These are phyloP conservation scores for Gulo gulo DNA, from an alignment of 2,113 vertebrate genomes.

Conservation along the genomic window DNA sequence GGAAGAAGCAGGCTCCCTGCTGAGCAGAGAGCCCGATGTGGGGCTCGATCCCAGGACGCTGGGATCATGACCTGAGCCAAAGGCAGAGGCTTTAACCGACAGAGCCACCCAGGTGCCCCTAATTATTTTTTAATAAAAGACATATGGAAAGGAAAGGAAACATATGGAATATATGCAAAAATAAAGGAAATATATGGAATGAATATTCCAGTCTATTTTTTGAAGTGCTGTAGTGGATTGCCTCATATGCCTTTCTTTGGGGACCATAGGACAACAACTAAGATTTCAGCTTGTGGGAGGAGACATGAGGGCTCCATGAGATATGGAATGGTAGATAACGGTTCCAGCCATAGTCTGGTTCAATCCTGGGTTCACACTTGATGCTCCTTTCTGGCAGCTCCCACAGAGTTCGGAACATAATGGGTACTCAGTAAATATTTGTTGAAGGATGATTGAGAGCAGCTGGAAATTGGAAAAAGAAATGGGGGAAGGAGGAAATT, in stretches of 20 bases:
- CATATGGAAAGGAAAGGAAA: neutral
- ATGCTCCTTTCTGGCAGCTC: neutral
- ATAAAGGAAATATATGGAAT: no score
- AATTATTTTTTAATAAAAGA: neutral
- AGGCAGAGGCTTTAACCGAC: no score
- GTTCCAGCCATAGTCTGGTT: neutral
- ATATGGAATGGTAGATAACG: no score
- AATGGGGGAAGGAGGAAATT: neutral
- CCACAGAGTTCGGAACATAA: neutral
- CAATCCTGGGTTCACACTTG: neutral
- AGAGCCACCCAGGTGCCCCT: neutral
- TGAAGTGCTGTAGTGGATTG: neutral
- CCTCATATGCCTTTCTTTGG: neutral
- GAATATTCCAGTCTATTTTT: neutral
- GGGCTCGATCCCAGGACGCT: no score
- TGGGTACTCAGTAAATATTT: neutral
- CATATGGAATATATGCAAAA: no score
- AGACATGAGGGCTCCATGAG: neutral
- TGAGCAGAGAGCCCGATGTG: no score
- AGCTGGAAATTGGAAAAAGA: neutral
- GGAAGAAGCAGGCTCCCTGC: no score
- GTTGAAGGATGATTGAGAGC: neutral
- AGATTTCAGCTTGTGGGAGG: neutral
- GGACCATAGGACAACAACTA: neutral
- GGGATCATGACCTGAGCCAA: no score